phyloP scores from a whole-genome alignment of 2,797 vertebrate species.

The Falco peregrinus region DNA sequence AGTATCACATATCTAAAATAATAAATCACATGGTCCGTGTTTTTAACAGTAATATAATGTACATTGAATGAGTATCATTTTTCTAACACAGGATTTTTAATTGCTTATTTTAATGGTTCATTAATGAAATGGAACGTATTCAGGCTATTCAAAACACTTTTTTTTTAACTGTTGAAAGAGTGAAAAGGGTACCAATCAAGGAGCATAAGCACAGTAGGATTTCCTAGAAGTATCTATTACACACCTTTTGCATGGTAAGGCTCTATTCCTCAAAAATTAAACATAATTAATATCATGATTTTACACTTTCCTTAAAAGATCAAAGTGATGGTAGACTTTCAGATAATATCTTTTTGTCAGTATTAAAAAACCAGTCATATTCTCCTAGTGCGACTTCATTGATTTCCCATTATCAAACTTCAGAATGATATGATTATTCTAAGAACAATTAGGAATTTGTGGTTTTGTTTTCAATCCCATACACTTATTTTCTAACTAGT shows the following conservation, averaged over 20 bases:
- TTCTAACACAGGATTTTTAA: conserved; percentile 44
- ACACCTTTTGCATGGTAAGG: neutral
- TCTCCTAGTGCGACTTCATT: neutral
- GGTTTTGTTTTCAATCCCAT: neutral
- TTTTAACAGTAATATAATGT: conserved; percentile 19
- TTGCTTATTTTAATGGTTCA: conserved; percentile 43
- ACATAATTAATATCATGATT: neutral
- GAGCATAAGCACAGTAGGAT: neutral
- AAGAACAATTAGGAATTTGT: neutral
- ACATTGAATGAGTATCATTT: conserved; percentile 38
- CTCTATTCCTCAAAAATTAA: neutral
- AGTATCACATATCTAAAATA: neutral
- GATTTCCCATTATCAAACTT: neutral
- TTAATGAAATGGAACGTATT: conserved; percentile 35
- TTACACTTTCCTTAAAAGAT: neutral
- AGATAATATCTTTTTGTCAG: neutral
- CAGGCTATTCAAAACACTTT: neutral
- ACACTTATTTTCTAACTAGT: neutral
- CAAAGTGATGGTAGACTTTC: neutral
- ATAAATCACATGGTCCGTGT: neutral
- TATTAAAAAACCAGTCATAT: neutral
- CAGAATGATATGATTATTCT: neutral
- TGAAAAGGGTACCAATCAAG: neutral
- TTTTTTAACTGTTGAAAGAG: neutral
- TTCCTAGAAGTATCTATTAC: neutral